A percentile compares a stretch with the other conserved stretches of the same genome.
Evolutionary conservation across 2,797 vertebrate species (phyloP).

Genomic region (Naso thynnoides): DNA sequence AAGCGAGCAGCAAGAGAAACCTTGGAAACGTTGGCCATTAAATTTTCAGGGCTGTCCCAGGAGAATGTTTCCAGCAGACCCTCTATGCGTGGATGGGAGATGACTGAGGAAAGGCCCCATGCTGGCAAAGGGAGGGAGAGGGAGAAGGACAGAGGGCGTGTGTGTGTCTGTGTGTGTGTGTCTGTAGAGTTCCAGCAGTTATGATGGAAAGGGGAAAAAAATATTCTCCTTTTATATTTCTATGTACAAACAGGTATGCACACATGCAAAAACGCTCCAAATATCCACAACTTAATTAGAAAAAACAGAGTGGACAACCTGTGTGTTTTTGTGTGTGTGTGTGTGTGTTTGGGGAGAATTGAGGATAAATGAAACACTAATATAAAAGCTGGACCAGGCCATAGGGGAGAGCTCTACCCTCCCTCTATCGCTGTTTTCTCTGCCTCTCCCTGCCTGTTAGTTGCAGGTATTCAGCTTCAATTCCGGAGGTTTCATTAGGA

Average conservation of each 20-base stretch:
- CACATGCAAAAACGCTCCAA: constrained; percentile 14
- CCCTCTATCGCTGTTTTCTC: constrained; percentile 44
- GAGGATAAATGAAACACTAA: constrained; percentile 53
- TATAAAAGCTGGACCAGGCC: constrained; percentile 58
- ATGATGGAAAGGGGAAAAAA: not conserved
- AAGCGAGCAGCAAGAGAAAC: constrained; percentile 75
- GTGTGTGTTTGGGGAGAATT: constrained; percentile 34
- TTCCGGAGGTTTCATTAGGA: constrained; percentile 91
- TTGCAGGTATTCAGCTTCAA: constrained; percentile 87
- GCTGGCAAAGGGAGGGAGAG: constrained; percentile 36
- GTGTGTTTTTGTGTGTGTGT: constrained; percentile 14
- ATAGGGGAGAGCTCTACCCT: constrained; percentile 39
- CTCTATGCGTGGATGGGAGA: constrained; percentile 59
- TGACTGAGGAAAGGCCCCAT: constrained; percentile 42
- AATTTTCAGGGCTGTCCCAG: constrained; percentile 83
- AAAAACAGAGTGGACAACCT: constrained; percentile 10
- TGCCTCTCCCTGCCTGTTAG: constrained; percentile 49
- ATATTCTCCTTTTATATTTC: constrained; percentile 16
- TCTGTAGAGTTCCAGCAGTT: constrained; percentile 13
- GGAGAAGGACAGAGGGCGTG: not conserved
- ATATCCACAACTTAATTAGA: constrained; percentile 3
- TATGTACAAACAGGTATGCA: constrained; percentile 29
- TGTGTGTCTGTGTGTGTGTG: constrained; percentile 65
- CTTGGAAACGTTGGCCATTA: constrained; percentile 77
- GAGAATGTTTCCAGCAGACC: constrained; percentile 61